phyloP scores from a whole-genome alignment of 2,113 vertebrate species.

The Pomatorhinus ruficollis region DNA sequence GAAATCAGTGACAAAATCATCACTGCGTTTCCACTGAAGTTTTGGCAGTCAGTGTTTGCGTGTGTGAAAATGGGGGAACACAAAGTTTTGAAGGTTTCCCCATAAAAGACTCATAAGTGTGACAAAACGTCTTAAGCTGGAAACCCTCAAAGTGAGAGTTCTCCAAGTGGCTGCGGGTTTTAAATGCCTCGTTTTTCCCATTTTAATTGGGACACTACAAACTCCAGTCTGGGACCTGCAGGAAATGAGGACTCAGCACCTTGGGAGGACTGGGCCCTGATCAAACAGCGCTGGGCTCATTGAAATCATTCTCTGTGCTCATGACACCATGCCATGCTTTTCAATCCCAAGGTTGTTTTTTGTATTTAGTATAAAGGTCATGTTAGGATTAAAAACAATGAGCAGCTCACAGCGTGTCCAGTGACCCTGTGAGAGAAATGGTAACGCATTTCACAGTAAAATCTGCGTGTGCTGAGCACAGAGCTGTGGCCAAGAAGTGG shows the following conservation, averaged over 20 bases:
- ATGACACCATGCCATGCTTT: conserved; percentile 59
- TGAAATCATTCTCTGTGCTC: conserved; percentile 42
- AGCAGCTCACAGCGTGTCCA: conserved; percentile 38
- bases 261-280: conserved; percentile 28
- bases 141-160: background rate
- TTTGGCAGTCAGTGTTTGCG: background rate
- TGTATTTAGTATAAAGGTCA: conserved; percentile 62
- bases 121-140: background rate
- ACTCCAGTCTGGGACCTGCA: background rate
- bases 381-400: conserved; percentile 67
- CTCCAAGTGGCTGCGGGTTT: background rate
- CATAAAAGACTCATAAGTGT: accelerated
- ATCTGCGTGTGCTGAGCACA: background rate
- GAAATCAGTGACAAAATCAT: background rate
- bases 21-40: background rate
- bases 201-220: conserved; percentile 6
- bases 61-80: background rate
- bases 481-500: conserved; percentile 11
- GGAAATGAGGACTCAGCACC: conserved; percentile 48
- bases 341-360: conserved; percentile 49
- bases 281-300: conserved; percentile 10
- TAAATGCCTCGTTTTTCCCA: background rate
- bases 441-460: background rate
- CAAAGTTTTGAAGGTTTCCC: background rate
- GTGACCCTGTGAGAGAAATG: conserved; percentile 52